Evolutionary conservation across 2,888 invertebrate species (phyloP).

Genomic region (Athetis lepigone): DNA sequence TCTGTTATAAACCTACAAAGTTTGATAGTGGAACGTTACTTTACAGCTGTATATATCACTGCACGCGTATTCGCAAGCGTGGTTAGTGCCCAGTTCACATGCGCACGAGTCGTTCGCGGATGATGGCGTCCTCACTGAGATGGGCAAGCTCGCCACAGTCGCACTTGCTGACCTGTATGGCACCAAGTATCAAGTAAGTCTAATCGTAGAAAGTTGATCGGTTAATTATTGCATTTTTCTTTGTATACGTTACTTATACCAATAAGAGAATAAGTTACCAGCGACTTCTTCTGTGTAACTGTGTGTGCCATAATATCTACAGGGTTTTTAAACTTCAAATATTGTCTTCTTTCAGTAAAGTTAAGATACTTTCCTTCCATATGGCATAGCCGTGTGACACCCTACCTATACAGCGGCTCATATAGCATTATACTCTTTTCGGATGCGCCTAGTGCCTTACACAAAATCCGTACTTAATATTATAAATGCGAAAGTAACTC

Average conservation of each 20-base stretch:
- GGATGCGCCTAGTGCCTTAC: too few species aligned
- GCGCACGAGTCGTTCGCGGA: constrained; percentile 87
- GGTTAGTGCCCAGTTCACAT: constrained; percentile 91
- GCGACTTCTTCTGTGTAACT: neutral
- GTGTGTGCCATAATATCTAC: neutral
- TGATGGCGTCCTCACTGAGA: constrained; percentile 89
- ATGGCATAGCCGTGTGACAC: too few species aligned
- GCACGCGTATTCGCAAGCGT: constrained; percentile 92
- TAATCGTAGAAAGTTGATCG: constrained; percentile 31
- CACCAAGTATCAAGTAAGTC: constrained; percentile 90
- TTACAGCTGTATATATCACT: constrained; percentile 90
- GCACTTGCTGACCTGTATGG: constrained; percentile 92
- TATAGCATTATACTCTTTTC: too few species aligned
- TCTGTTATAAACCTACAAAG: constrained; percentile 22
- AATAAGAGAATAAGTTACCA: neutral
- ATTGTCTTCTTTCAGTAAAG: too few species aligned
- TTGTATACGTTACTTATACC: constrained; percentile 16
- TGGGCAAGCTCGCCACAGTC: constrained; percentile 91
- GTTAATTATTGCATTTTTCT: neutral
- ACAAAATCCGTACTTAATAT: too few species aligned
- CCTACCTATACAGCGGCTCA: too few species aligned
- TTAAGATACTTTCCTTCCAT: too few species aligned
- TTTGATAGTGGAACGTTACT: constrained; percentile 21
- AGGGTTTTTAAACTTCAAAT: too few species aligned
- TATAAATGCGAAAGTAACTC: too few species aligned